phyloP scores from a whole-genome alignment of 2,113 vertebrate species.

The Calidris pygmaea region DNA sequence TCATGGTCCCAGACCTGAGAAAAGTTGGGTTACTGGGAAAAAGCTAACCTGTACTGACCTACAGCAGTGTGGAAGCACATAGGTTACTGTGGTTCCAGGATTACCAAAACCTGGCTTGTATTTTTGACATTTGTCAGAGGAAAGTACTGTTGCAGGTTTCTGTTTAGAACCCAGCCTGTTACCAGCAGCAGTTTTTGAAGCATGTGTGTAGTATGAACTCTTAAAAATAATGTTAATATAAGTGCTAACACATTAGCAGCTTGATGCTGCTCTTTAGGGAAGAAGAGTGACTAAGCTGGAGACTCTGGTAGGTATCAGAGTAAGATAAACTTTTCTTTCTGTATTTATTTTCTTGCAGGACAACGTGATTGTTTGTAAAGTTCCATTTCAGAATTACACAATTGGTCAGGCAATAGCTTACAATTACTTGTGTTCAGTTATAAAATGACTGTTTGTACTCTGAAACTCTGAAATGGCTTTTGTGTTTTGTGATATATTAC shows the following conservation, averaged over 20 bases:
- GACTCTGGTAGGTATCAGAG: not conserved
- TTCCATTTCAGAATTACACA: not conserved
- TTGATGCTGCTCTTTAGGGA: not conserved
- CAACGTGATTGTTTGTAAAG: not conserved
- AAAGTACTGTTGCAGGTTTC: not conserved
- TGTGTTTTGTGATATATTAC: not conserved
- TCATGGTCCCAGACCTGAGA: not conserved
- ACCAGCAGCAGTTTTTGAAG: not conserved
- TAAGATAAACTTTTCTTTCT: not conserved
- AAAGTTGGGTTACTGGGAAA: not conserved
- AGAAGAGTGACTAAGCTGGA: not conserved
- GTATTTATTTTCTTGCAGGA: not conserved
- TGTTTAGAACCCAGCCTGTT: slow-evolving; percentile 2
- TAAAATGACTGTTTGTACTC: not conserved
- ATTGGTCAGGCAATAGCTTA: not conserved
- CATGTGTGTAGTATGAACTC: not conserved
- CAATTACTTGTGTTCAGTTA: not conserved
- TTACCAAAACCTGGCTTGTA: not conserved
- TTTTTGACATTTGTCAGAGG: not conserved
- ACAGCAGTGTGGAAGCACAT: not conserved
- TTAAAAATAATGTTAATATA: not conserved
- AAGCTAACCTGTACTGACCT: not conserved
- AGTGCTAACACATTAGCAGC: not conserved
- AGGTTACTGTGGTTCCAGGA: not conserved
- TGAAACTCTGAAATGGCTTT: not conserved